Base-by-base conservation (phyloP, 1,140 invertebrate species). In the Drosophila lini region DNA sequence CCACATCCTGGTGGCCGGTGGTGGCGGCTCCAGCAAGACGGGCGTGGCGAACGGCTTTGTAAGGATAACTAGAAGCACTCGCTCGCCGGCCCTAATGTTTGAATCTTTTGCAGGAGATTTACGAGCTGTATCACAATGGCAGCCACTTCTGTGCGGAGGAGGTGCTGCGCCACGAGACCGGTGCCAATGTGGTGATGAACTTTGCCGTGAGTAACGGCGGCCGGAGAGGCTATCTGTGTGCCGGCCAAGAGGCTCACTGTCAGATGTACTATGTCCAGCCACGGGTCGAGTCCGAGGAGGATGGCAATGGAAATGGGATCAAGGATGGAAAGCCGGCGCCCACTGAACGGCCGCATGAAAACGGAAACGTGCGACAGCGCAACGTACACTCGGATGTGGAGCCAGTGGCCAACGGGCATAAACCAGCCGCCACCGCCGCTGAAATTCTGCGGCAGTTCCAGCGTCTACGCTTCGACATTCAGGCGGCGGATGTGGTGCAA, bases 41-140 rank as follows among this genome's bases (percentile, higher is more conserved):
- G 98, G 98, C 25, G 96, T 99, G 64, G 95, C 96, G 16, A 99
- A 99, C 95, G 97, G 97, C 93, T 98, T 99, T 94, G 98, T 97
- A 93, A 95, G 96, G 94, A 8, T 32, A 94, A 8, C 31, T 8
- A 7, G 5, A 4, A 22, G 10, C 3, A 13, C 15, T 50, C 28
- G 0, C 9, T 50, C 5, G 9, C 0, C 10, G 16, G 5, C 47
- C 22, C 31, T 25, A 19, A 53, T 19, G 16, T n/a, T 28, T 53
- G 3, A 15, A 1, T 31, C 1, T 40, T 13, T 74, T 75, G 3
- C 86, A 98, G 97, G 97, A 98, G 95, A 96, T 98, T 85, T 98
- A 97, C 93, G 97, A 98, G 93, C 90, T 98, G 31, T 96, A 95
- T 69, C 95, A 97, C 86, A 95, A 97, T 93, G 97, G 97, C 38